Percentiles rank a stretch among this genome's conserved stretches.
These are phyloP conservation scores for Motacilla alba DNA, from an alignment of 2,113 vertebrate species.

Conservation along the genomic window DNA sequence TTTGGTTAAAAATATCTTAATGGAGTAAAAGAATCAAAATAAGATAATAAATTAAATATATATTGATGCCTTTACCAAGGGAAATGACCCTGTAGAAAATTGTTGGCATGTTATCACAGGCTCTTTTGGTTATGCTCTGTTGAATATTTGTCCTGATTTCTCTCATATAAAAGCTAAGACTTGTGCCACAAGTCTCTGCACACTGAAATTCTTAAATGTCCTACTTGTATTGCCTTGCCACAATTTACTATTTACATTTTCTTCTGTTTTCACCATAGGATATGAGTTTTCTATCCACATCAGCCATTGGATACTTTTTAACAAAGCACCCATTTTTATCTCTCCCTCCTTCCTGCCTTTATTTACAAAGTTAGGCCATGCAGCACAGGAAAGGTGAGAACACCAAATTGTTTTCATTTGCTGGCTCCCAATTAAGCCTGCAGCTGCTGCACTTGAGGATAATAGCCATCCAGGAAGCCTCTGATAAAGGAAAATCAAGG, in stretches of 20 bases:
- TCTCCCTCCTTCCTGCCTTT: conserved; percentile 6
- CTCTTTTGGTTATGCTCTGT: neutral
- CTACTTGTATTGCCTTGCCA: neutral
- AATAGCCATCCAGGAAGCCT: neutral
- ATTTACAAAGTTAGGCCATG: conserved; percentile 31
- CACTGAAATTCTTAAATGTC: neutral
- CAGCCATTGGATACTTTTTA: neutral
- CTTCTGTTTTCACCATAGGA: conserved; percentile 5
- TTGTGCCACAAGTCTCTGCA: neutral
- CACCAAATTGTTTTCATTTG: neutral
- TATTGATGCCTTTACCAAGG: neutral
- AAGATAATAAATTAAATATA: neutral
- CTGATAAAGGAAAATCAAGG: neutral
- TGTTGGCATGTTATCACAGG: neutral
- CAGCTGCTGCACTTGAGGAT: neutral
- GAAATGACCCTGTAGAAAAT: neutral
- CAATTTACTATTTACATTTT: neutral
- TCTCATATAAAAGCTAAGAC: neutral
- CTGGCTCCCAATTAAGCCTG: neutral
- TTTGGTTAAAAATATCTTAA: neutral
- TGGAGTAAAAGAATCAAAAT: neutral
- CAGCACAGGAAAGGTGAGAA: neutral
- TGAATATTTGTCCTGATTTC: neutral
- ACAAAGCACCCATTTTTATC: neutral
- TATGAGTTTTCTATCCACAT: neutral